Evolutionary conservation across 2,797 vertebrate species (phyloP), one percentile per base, ranked within the genome.

Genomic region (Hydrocynus forskahlii): DNA sequence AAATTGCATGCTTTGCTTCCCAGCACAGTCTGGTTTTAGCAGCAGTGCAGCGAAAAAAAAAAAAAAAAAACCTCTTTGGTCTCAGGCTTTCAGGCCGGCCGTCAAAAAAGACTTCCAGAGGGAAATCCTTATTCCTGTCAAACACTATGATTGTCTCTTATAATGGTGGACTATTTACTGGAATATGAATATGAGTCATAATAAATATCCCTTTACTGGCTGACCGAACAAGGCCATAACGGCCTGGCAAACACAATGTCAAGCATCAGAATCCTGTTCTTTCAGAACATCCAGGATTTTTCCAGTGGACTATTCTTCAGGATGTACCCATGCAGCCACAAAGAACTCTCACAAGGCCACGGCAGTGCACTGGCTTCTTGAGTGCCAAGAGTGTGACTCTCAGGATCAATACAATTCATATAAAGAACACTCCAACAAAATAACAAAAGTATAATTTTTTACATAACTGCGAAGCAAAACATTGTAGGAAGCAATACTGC

Each of bases 1-100:
- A 89, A 88, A 88, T 84, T 16, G 78, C 84, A 88, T 38, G 76
- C 81, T 85, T 84, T 84, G 63, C 43, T 83, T 70, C 67, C 50
- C 81, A 89, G 83, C 64, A 87, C 1, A 80, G 78, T 29, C 79
- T 83, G 57, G 25, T 74, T 83, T 74, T 35, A 35, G 25, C 12
- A 63, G 62, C 62, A 35, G 1, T 13, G 21, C 21, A 12, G 21
- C 12, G 9, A 62, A 62, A 25, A 75, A 16, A 21, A 60, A 60
- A 60, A 73, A 13, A 21, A 52, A 68, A 23, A 40, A 14, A 16
- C 50, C 43, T 13, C 12, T 38, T 8, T 23, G 19, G 57, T 16
- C 25, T 43, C 25, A 48, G 40, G 21, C 14, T 45, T 62, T 63
- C 21, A 52, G 70, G 75, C 13, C 40, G 21, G 35, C 25, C 52